Percentiles rank a stretch among this genome's conserved stretches.
Evolutionary conservation across 2,113 vertebrate genomes (phyloP).

Genomic region (Perccottus glenii): DNA sequence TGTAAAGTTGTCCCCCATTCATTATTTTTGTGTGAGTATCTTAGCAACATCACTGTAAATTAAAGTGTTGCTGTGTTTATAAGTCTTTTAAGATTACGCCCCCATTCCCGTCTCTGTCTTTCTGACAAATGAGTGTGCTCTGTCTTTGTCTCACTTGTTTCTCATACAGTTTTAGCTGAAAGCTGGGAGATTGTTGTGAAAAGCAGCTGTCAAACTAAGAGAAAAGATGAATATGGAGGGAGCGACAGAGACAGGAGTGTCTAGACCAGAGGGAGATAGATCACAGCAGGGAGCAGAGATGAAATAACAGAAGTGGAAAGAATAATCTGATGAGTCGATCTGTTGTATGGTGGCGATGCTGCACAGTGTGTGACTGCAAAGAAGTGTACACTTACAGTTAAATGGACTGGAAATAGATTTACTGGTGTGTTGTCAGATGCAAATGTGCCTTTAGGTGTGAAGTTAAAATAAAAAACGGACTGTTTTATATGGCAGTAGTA

Average conservation of each 20-base stretch:
- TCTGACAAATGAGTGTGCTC: not conserved
- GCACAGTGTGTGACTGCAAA: not conserved
- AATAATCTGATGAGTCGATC: conserved; percentile 15
- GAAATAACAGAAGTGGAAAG: not conserved
- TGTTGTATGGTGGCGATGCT: not conserved
- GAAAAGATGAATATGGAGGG: not conserved
- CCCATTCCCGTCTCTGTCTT: not conserved
- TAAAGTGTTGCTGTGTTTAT: not conserved
- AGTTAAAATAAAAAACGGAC: too few relatives aligned
- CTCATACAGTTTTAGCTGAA: conserved; percentile 16
- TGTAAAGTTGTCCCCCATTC: too few relatives aligned
- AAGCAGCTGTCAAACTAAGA: conserved; percentile 4
- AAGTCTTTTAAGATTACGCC: conserved; percentile 1
- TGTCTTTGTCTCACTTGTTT: conserved; percentile 9
- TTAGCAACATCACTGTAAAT: not conserved
- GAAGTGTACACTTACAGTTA: too few relatives aligned
- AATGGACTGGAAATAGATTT: too few relatives aligned
- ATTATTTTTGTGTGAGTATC: not conserved
- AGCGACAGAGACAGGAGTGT: not conserved
- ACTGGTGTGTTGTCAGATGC: too few relatives aligned
- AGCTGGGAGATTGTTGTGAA: conserved; percentile 36
- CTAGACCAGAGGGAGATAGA: not conserved
- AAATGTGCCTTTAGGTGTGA: too few relatives aligned
- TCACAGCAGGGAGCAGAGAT: not conserved
- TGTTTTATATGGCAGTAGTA: too few relatives aligned